These are phyloP conservation scores for Cebus imitator DNA, from an alignment of 2,113 vertebrate species.

Conservation along the genomic window DNA sequence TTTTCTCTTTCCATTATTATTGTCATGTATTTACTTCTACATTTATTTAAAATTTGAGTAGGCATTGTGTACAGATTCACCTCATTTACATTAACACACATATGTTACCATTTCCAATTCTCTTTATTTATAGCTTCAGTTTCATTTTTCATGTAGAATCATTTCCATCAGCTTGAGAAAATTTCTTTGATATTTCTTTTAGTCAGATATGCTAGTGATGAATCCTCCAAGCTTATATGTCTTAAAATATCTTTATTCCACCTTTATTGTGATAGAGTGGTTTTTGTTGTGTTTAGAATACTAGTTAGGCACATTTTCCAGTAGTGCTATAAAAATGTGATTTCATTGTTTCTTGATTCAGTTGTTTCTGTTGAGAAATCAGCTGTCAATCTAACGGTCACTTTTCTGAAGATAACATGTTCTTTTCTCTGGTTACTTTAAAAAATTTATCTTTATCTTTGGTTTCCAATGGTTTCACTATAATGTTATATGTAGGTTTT, in stretches of 20 bases:
- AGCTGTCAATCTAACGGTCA: not conserved
- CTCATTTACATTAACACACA: not conserved
- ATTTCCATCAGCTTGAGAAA: not conserved
- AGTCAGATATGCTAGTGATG: not conserved
- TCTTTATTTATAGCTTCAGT: not conserved
- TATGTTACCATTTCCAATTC: not conserved
- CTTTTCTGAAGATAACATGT: not conserved
- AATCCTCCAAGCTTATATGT: not conserved
- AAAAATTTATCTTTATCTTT: not conserved
- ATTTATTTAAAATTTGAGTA: constrained; percentile 6
- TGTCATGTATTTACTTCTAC: not conserved
- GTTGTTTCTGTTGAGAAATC: not conserved
- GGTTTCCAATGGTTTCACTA: not conserved
- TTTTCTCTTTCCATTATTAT: not conserved
- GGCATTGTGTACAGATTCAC: not conserved
- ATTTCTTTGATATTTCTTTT: not conserved
- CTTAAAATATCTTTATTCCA: not conserved
- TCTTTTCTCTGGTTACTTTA: not conserved
- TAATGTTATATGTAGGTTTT: not conserved
- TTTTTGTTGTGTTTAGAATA: not conserved
- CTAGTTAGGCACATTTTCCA: not conserved
- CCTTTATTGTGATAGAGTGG: not conserved
- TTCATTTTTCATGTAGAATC: not conserved
- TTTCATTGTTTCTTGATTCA: not conserved
- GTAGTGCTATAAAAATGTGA: not conserved